Conservation (phyloP, 2,888 invertebrate species). For the Pristionchus entomophagus region DNA sequence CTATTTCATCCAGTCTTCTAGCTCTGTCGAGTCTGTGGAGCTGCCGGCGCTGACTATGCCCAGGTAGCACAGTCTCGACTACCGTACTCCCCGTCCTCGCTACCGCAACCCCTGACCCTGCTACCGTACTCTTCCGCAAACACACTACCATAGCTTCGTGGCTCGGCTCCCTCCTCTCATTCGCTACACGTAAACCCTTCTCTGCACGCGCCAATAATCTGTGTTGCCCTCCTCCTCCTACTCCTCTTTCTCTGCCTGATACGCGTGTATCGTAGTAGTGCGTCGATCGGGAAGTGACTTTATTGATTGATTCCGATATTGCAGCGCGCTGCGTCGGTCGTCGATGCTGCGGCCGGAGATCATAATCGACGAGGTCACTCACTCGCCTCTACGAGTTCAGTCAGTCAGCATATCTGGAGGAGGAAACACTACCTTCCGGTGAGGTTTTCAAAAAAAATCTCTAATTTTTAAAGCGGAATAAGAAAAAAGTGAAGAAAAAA, state of each 20-base stretch:
- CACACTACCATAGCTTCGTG: not conserved
- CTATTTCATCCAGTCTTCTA: not conserved
- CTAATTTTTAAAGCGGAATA: too few relatives aligned
- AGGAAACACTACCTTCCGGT: slow-evolving; percentile 74
- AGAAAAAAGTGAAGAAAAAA: too few relatives aligned
- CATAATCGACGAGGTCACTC: slow-evolving; percentile 72
- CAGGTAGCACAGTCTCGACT: not conserved
- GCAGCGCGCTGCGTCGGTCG: slow-evolving; percentile 26
- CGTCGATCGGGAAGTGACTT: not conserved
- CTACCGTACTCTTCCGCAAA: not conserved
- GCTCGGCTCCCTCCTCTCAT: too few relatives aligned
- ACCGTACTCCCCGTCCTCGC: not conserved
- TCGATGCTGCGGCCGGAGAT: slow-evolving; percentile 73
- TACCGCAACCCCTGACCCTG: not conserved
- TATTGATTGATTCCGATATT: not conserved
- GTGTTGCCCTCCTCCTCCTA: slow-evolving; percentile 1
- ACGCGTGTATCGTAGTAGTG: slow-evolving; percentile 3
- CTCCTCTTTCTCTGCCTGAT: slow-evolving; percentile 8
- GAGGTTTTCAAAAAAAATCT: not conserved
- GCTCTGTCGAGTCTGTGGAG: slow-evolving; percentile 13
- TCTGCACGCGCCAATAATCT: not conserved
- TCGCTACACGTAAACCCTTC: not conserved
- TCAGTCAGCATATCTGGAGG: slow-evolving; percentile 71
- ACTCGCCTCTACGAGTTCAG: slow-evolving; percentile 56
- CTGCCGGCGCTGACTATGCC: slow-evolving; percentile 31